A percentile compares a stretch with the other conserved stretches of the same genome.
Evolutionary conservation across 2,113 vertebrate species (phyloP).

Genomic region (Piaya cayana): DNA sequence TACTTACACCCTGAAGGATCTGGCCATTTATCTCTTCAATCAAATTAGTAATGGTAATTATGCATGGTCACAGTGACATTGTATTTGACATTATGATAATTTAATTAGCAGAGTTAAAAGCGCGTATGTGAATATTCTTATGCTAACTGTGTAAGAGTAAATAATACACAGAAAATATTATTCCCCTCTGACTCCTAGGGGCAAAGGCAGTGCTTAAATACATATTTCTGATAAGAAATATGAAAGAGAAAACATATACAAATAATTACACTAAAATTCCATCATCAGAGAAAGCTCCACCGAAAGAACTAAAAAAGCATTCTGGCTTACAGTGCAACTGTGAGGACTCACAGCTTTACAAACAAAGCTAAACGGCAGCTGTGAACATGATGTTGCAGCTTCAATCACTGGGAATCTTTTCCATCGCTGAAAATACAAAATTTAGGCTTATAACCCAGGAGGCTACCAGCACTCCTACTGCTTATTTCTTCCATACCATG

Average conservation of each 20-base stretch:
- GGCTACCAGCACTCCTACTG: background rate
- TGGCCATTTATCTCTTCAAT: conserved; percentile 47
- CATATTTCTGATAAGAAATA: background rate
- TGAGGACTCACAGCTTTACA: background rate
- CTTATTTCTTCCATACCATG: background rate
- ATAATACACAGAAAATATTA: background rate
- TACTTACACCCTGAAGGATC: background rate
- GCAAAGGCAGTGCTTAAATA: background rate
- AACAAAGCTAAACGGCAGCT: background rate
- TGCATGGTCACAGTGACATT: conserved; percentile 45
- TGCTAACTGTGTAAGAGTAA: background rate
- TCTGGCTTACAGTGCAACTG: background rate
- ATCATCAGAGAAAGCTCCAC: background rate
- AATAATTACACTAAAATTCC: background rate
- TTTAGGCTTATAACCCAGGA: background rate
- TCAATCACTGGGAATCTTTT: background rate
- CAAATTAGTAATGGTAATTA: conserved; percentile 58
- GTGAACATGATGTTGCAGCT: background rate
- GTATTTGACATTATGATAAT: conserved; percentile 55
- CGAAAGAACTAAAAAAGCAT: background rate
- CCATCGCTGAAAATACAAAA: background rate
- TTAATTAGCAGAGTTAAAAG: conserved; percentile 59
- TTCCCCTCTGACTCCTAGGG: background rate
- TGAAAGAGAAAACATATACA: background rate
- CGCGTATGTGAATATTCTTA: conserved; percentile 9